phyloP scores from a whole-genome alignment of 2,113 vertebrate genomes.

The Phoenicopterus ruber region DNA sequence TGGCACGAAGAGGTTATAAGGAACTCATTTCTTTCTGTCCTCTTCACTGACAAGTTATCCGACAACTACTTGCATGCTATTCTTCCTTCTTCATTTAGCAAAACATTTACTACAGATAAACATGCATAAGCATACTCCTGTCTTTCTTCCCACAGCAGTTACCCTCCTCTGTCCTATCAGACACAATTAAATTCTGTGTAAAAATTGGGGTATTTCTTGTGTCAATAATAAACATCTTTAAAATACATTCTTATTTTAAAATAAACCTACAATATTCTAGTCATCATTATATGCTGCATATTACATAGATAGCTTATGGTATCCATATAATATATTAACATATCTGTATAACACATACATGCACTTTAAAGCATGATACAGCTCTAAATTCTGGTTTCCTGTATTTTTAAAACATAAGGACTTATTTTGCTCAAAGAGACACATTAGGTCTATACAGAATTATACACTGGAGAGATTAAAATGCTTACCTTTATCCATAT shows the following conservation, averaged over 20 bases:
- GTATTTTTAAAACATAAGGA: not conserved
- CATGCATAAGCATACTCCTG: not conserved
- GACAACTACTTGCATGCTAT: not conserved
- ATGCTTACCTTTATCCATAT: conserved; percentile 83
- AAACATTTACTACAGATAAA: not conserved
- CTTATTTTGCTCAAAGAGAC: not conserved
- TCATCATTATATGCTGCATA: not conserved
- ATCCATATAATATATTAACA: not conserved
- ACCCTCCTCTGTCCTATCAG: not conserved
- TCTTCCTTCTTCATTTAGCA: not conserved
- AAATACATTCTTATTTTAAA: not conserved
- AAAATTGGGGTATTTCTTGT: not conserved
- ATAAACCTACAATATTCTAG: not conserved
- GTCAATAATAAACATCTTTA: not conserved
- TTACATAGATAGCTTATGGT: not conserved
- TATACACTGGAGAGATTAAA: not conserved
- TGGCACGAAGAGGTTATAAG: not conserved
- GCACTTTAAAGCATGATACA: not conserved
- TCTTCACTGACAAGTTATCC: not conserved
- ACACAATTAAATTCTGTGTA: not conserved
- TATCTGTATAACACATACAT: not conserved
- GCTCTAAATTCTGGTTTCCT: not conserved
- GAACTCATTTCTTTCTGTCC: not conserved
- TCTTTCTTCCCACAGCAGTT: not conserved
- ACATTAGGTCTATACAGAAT: not conserved